Base-by-base conservation (phyloP, 2,113 vertebrate species). In the Protomyctophum bolini region DNA sequence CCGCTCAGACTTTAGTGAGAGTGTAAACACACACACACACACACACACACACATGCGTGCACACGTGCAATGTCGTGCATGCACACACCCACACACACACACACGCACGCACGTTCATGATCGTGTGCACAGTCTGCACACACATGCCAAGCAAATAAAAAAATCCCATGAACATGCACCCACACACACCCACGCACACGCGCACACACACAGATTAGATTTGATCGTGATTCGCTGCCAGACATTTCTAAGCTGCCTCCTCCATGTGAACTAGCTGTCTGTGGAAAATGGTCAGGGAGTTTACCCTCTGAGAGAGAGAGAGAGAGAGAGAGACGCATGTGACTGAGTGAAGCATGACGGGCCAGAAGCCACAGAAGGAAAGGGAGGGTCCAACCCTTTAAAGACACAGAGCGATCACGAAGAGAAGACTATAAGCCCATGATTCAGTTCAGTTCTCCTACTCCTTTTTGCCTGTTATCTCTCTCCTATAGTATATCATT, bases 191-290 rank as follows among this genome's bases (percentile, higher is more conserved):
- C 47, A 64, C 62, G 49, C 62, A 64, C 47, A 8, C 63, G 21
- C 47, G 15, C 55, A 58, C 12, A 54, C 69, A 82, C 3, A 72
- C 66, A 66, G 80, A 87, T 79, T 87, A 79, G 76, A 87, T 88
- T 82, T 70, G 85, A 84, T 69, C 76, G 83, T 78, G 77, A 84
- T 86, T 88, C 8, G 55, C 77, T 90, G 83, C 82, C 86, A 89
- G 84, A 89, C 72, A 78, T 88, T 86, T 41, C 72, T 87, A 79
- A 72, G 69, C 83, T 83, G 81, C 82, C 81, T 89, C 82, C 81
- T 89, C 66, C 83, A 84, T 88, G 86, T 90, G 89, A 91, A 86
- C 79, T 21, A 21, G 21, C 21, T 74, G 63, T 87, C 73, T 83
- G 75, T 79, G 83, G 82, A 88, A 87, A 88, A 84, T 50, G 70